Evolutionary conservation across 1,140 invertebrate species (phyloP).

Genomic region (Anagrus nilaparvatae): DNA sequence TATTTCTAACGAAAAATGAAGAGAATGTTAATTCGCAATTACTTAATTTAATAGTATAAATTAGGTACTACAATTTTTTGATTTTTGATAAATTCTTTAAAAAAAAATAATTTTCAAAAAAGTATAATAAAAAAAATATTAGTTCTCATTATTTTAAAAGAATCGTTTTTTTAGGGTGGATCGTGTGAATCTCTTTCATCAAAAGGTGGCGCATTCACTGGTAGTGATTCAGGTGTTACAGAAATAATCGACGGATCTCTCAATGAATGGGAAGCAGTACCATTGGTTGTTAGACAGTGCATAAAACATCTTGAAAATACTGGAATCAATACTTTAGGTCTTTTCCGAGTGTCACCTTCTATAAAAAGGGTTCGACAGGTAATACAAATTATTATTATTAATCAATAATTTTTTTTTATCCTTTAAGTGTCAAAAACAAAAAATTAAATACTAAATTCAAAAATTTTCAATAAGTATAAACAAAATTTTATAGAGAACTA

Average conservation of each 20-base stretch:
- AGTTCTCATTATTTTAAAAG: neutral
- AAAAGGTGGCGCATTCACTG: conserved; percentile 43
- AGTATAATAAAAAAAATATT: neutral
- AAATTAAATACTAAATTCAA: too few relatives aligned
- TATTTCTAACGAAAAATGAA: too few relatives aligned
- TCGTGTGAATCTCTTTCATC: conserved; percentile 58
- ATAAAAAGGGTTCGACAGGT: conserved; percentile 88
- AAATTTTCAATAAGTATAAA: too few relatives aligned
- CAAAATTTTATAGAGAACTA: too few relatives aligned
- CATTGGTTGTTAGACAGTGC: conserved; percentile 65
- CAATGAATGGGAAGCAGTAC: conserved; percentile 45
- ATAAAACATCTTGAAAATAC: conserved; percentile 68
- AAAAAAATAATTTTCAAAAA: neutral
- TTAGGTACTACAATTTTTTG: too few relatives aligned
- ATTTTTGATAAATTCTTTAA: too few relatives aligned
- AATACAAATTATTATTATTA: too few relatives aligned
- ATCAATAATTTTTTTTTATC: too few relatives aligned
- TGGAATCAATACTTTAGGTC: conserved; percentile 72
- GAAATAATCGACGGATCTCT: conserved; percentile 42
- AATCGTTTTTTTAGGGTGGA: conserved; percentile 46
- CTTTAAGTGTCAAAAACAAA: too few relatives aligned
- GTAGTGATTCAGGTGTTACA: conserved; percentile 47
- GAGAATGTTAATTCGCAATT: too few relatives aligned
- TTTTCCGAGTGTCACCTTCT: conserved; percentile 82
- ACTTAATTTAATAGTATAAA: too few relatives aligned